Conservation (phyloP, 2,797 vertebrate species). For the Amblyopsis hoosieri region DNA sequence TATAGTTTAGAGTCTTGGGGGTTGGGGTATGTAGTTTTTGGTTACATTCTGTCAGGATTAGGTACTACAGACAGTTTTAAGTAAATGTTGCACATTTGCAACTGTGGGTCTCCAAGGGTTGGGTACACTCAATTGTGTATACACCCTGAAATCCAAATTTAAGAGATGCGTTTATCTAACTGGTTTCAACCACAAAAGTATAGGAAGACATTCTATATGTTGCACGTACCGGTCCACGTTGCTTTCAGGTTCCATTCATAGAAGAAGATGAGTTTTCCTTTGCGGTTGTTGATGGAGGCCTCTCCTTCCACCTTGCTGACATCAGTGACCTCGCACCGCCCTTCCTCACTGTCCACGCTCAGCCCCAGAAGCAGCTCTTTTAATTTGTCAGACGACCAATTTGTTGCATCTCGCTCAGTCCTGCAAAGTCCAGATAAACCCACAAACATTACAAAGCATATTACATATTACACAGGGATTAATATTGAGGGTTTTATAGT, state of each 20-base stretch:
- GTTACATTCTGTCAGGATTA: no score
- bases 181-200: no score
- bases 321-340: constrained; percentile 91
- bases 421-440: constrained; percentile 57
- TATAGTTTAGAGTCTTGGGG: no score
- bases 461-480: not conserved
- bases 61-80: no score
- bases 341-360: constrained; percentile 84
- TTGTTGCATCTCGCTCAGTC: constrained; percentile 95
- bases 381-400: constrained; percentile 94
- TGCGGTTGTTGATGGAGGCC: constrained; percentile 97
- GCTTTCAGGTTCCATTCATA: constrained; percentile 95
- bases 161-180: no score
- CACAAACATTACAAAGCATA: not conserved
- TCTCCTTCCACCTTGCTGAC: constrained; percentile 92
- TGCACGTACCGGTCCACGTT: constrained; percentile 87
- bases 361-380: constrained; percentile 86
- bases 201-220: no score
- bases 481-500: no score
- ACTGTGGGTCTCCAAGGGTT: no score
- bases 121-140: no score
- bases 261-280: constrained; percentile 98
- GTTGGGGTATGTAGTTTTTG: no score
- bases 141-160: no score
- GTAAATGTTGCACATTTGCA: no score